Evolutionary conservation across 2,888 invertebrate genomes (phyloP).

Genomic region (Spialia ferax): DNA sequence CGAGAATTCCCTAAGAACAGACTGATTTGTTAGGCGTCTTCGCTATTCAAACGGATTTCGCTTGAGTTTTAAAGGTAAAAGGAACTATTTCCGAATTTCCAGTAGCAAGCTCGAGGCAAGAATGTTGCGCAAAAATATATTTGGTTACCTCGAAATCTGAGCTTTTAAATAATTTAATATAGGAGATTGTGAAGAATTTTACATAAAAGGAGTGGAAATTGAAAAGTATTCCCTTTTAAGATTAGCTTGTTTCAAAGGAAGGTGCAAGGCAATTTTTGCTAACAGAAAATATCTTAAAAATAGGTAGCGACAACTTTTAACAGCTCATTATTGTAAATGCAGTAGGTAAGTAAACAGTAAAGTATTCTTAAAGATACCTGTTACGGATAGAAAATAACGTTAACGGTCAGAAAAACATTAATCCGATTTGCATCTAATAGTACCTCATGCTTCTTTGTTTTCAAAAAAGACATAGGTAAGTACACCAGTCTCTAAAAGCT

Average conservation of each 20-base stretch:
- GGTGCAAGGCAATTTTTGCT: background rate
- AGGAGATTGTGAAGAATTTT: background rate
- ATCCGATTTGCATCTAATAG: no score
- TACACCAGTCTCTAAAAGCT: no score
- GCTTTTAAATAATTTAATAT: slow-evolving; percentile 17
- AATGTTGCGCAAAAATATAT: slow-evolving; percentile 29
- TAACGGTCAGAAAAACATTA: no score
- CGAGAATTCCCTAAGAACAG: slow-evolving; percentile 43
- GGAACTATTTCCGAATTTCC: slow-evolving; percentile 28
- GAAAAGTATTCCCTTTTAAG: background rate
- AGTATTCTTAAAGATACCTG: no score
- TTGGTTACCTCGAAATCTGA: slow-evolving; percentile 15
- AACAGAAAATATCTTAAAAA: background rate
- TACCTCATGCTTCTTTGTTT: no score
- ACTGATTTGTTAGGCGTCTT: slow-evolving; percentile 45
- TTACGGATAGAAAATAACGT: no score
- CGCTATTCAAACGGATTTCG: slow-evolving; percentile 43
- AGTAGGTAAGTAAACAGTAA: no score
- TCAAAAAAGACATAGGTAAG: background rate
- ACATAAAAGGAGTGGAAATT: background rate
- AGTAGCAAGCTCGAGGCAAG: slow-evolving; percentile 2
- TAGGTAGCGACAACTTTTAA: no score
- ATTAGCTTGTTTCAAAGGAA: background rate
- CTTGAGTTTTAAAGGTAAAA: slow-evolving; percentile 31
- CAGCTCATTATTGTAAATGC: no score